Conservation (phyloP, 1,140 invertebrate genomes). For the Drosophila burlai region DNA sequence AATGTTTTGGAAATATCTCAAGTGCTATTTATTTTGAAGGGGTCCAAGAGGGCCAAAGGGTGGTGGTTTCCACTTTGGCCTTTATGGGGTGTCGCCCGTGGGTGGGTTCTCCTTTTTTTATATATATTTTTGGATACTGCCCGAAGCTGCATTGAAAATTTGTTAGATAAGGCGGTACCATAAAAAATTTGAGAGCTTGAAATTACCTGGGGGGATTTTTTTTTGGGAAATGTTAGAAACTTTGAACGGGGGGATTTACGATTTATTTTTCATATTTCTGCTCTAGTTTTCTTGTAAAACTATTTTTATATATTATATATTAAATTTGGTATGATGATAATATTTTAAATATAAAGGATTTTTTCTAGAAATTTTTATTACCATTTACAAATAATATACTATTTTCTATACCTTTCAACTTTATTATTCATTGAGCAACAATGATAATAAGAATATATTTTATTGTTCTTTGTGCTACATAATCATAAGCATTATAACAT, state of each 20-base stretch:
- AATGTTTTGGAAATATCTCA: conserved; percentile 83
- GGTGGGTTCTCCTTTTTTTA: conserved; percentile 6
- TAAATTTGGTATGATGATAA: no score
- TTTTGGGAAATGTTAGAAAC: not conserved
- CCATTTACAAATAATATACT: no score
- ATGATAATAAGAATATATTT: no score
- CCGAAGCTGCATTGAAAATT: conserved; percentile 14
- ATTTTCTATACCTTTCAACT: no score
- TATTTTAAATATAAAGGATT: no score
- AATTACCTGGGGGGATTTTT: not conserved
- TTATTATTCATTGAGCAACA: no score
- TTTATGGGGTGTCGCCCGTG: conserved; percentile 18
- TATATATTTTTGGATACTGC: conserved; percentile 19
- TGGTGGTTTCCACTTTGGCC: conserved; percentile 27
- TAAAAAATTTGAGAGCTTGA: conserved; percentile 1
- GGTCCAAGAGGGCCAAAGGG: conserved; percentile 45
- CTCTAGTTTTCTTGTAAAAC: no score
- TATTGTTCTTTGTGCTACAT: no score
- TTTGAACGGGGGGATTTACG: not conserved
- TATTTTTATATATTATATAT: no score
- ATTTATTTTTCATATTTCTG: not conserved
- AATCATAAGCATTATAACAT: no score
- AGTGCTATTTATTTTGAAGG: conserved; percentile 76
- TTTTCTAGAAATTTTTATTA: no score
- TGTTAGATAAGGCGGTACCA: conserved; percentile 27